Base-by-base conservation (phyloP, 37 sponge, comb jelly and placozoan genomes). In the Crambe crambe region DNA sequence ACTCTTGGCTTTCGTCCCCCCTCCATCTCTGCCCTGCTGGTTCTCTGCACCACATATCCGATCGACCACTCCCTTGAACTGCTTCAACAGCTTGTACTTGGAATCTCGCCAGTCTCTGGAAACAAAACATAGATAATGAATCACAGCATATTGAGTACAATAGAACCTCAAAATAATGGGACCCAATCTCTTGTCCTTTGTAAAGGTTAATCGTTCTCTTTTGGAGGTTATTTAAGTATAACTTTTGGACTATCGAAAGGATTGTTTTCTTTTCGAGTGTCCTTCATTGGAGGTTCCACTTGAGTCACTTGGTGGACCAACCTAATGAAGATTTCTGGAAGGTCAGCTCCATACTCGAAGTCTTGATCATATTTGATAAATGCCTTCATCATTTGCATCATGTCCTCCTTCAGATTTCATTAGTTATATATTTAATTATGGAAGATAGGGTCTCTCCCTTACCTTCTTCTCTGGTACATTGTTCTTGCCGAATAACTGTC, bases 341-440 rank as follows among this genome's bases (percentile, higher is more conserved):
- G 42, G 66, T 93, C 80, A 34, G 88, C 87, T 23, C 94, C 94
- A 80, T 90, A 90, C 58, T 93, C 92, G 77, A 93, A 93, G 32
- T 93, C 94, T 21, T 56, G 83, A 83, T 93, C 94, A 83, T 74
- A 93, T 41, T 90, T 90, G 42, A 83, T 32, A 58, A 93, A 93
- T 2, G 30, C 36, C 47, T 78, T 35, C 56, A 38, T 63, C 9
- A 90, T 66, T 35, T 77, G 60, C 30, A 15, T 1, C 74, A 86
- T 78, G 41, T 82, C 88, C 22, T 44, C 63, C 85, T 90, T n/a
- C n/a, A n/a, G n/a, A n/a, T n/a, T n/a, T n/a, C n/a, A 70, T 30
- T 43, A n/a, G n/a, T n/a, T n/a, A n/a, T n/a, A n/a, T n/a, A n/a
- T n/a, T n/a, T n/a, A n/a, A n/a, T n/a, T n/a, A n/a, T n/a, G n/a